phyloP scores from a whole-genome alignment of 1,140 invertebrate genomes.

The Microplitis mediator region DNA sequence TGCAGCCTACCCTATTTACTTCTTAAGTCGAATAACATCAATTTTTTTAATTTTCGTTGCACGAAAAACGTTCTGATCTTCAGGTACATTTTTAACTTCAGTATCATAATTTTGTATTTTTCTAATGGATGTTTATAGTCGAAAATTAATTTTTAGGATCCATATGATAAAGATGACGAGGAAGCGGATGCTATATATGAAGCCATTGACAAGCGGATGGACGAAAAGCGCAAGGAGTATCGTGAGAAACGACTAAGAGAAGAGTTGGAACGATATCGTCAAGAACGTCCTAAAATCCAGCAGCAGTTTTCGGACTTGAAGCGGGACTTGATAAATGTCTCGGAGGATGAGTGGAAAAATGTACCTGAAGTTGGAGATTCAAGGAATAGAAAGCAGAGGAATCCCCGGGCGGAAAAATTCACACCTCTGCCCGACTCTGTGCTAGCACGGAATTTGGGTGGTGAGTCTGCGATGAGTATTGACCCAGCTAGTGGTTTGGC shows the following conservation, averaged over 20 bases:
- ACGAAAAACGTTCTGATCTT: too few species aligned
- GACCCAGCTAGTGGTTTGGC: constrained; percentile 86
- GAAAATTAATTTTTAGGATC: constrained; percentile 70
- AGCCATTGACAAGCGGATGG: constrained; percentile 98
- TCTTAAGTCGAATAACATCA: too few species aligned
- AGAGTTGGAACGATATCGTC: constrained; percentile 96
- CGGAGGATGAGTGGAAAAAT: constrained; percentile 93
- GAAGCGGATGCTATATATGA: constrained; percentile 99
- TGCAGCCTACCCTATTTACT: too few species aligned
- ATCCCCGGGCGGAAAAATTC: constrained; percentile 93
- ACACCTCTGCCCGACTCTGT: constrained; percentile 98
- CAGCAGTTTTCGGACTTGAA: constrained; percentile 99
- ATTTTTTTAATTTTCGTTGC: too few species aligned
- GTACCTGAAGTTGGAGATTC: constrained; percentile 99
- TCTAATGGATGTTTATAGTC: too few species aligned
- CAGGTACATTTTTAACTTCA: too few species aligned
- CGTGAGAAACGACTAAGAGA: constrained; percentile 81
- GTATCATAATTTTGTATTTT: too few species aligned
- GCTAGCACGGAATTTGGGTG: constrained; percentile 86
- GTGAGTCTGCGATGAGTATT: constrained; percentile 79
- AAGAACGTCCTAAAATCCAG: constrained; percentile 99
- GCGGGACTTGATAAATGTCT: constrained; percentile 84
- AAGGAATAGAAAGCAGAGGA: constrained; percentile 95
- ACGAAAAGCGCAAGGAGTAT: constrained; percentile 98
- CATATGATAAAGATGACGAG: constrained; percentile 99